Evolutionary conservation across 2,113 vertebrate species (phyloP), one percentile per base, ranked within the genome.

Genomic region (Nycticorax nycticorax): DNA sequence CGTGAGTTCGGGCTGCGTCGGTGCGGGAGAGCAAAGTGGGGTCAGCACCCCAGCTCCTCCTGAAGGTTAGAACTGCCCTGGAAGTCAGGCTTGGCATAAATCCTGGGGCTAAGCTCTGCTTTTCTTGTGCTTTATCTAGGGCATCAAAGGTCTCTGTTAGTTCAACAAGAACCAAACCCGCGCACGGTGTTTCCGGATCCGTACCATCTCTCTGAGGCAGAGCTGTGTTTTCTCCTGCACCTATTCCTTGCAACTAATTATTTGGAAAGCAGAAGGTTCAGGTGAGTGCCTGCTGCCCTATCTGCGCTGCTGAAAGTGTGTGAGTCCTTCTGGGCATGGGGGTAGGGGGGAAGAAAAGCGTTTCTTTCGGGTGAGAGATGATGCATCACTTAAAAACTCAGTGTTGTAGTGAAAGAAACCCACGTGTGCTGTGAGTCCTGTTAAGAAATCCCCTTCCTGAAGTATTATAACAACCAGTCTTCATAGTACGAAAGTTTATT

Each of bases 1-100:
- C 4, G 33, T 14, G 39, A 66, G 22, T 37, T 22, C 3, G 21
- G 37, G 37, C 10, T 71, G 47, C 1, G 1, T 0, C 12, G 4
- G 3, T 14, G 15, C 9, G 9, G 4, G 6, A 86, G 8, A 63
- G 10, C 28, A 45, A 53, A 57, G 47, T 2, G 28, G 19, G 28
- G 14, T 64, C 33, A 47, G 30, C 16, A 37, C 20, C 26, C 15
- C 20, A 23, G 37, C 62, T 75, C 33, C 41, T 72, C 57, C 53
- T 1, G 0, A 50, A 77, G 33, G 9, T 33, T 45, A 30, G 22
- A 28, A 71, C 12, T 20, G 41, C 32, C 37, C 56, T 81, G 53
- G 18, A 80, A 45, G 5, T 62, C 59, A 62, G 59, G 15, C 39
- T 39, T 73, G 50, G 55, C 27, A 19, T 53, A 73, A 88, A 66